A percentile compares a stretch with the other conserved stretches of the same genome.
These are phyloP conservation scores for Thymelicus acteon DNA, from an alignment of 2,888 invertebrate species.

Conservation along the genomic window DNA sequence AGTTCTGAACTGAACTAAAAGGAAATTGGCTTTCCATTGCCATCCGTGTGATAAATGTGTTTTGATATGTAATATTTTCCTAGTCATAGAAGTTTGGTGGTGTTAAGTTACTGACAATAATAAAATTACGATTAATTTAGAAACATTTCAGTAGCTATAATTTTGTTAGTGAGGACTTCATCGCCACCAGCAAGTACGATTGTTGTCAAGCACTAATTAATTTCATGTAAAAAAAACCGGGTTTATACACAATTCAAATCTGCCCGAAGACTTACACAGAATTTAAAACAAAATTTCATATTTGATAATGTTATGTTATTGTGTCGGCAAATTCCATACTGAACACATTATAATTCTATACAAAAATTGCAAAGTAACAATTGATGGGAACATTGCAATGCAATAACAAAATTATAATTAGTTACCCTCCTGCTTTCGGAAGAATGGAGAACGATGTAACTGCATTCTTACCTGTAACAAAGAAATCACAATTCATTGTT, in stretches of 20 bases:
- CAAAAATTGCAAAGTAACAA: not conserved
- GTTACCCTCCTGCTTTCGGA: slow-evolving; percentile 24
- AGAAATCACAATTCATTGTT: slow-evolving; percentile 41
- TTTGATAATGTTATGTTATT: too few species aligned
- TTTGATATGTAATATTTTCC: not conserved
- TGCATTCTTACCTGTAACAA: slow-evolving; percentile 49
- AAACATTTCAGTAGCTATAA: too few species aligned
- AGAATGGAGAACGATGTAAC: slow-evolving; percentile 27
- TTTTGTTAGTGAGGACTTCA: too few species aligned
- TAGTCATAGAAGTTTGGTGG: not conserved
- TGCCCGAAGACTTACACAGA: too few species aligned
- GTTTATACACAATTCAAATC: too few species aligned
- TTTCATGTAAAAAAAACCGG: too few species aligned
- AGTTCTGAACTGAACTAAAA: slow-evolving; percentile 13
- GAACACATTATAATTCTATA: not conserved
- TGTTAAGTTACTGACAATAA: too few species aligned
- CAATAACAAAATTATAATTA: slow-evolving; percentile 7
- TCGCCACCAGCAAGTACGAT: too few species aligned
- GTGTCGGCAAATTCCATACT: too few species aligned
- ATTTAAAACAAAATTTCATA: too few species aligned
- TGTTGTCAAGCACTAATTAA: too few species aligned
- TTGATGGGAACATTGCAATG: not conserved
- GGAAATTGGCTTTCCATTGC: slow-evolving; percentile 32
- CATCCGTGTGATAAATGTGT: slow-evolving; percentile 19
- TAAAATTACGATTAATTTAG: too few species aligned